phyloP scores from a whole-genome alignment of 2,797 vertebrate genomes.

The Hephaestus fuliginosus region DNA sequence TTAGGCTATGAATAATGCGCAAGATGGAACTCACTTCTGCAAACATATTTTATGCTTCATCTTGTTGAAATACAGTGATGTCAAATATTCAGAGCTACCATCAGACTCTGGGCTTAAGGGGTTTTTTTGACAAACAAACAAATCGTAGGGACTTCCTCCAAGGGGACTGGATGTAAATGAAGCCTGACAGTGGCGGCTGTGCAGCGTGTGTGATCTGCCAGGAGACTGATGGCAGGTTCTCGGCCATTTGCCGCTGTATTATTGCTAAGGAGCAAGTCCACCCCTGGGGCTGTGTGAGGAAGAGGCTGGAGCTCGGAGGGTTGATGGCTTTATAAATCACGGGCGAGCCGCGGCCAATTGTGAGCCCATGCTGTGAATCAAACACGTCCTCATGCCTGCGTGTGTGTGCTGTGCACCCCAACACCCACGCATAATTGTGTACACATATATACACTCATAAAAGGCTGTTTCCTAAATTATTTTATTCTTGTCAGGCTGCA shows the following conservation, averaged over 20 bases:
- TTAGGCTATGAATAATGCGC: slow-evolving; percentile 28
- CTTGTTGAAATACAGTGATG: slow-evolving; percentile 12
- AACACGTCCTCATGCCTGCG: not conserved
- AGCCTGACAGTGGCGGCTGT: slow-evolving; percentile 55
- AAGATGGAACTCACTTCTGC: slow-evolving; percentile 2
- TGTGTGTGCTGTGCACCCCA: not conserved
- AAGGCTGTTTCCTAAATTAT: slow-evolving; percentile 33
- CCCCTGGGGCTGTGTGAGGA: slow-evolving; percentile 66
- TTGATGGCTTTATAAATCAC: slow-evolving; percentile 70
- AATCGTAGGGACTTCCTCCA: slow-evolving; percentile 53
- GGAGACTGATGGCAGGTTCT: slow-evolving; percentile 69
- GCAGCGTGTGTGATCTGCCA: slow-evolving; percentile 59
- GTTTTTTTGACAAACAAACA: slow-evolving; percentile 56
- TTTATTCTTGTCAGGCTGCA: slow-evolving; percentile 30
- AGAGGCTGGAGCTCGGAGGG: slow-evolving; percentile 45
- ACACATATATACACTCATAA: slow-evolving; percentile 13
- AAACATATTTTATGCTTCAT: not conserved
- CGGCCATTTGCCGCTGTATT: slow-evolving; percentile 71
- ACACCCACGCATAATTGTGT: not conserved
- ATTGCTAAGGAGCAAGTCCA: slow-evolving; percentile 53
- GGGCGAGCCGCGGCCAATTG: slow-evolving; percentile 36
- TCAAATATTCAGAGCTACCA: slow-evolving; percentile 6
- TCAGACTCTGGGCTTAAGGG: not conserved
- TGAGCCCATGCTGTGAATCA: slow-evolving; percentile 12
- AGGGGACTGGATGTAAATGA: slow-evolving; percentile 59